These are phyloP conservation scores for Okamejei kenojei DNA, from an alignment of 2,797 vertebrate genomes.

Conservation along the genomic window DNA sequence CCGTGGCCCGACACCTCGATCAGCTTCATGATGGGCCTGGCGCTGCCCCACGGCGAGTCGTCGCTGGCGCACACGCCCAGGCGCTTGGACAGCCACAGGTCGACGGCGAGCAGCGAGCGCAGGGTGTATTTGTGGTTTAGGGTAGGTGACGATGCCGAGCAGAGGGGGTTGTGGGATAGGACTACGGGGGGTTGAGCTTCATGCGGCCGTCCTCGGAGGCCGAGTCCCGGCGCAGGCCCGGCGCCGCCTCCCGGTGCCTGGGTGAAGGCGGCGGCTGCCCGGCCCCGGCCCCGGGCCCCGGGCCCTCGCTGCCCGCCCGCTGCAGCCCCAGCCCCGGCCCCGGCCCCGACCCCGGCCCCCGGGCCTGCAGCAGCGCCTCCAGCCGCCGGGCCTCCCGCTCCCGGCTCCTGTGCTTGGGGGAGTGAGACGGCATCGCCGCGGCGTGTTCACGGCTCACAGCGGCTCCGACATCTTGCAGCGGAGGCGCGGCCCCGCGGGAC, in stretches of 20 bases:
- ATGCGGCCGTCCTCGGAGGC: slow-evolving; percentile 75
- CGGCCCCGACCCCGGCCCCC: slow-evolving; percentile 49
- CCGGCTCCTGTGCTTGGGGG: slow-evolving; percentile 39
- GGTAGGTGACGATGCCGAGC: slow-evolving; percentile 72
- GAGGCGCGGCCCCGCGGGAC: too few species aligned
- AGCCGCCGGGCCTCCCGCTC: slow-evolving; percentile 38
- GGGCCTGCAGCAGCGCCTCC: slow-evolving; percentile 47
- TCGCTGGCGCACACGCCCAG: slow-evolving; percentile 86
- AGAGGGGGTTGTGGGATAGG: too few species aligned
- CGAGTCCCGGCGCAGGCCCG: slow-evolving; percentile 40
- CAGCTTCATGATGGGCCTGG: slow-evolving; percentile 83
- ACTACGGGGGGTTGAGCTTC: slow-evolving; percentile 82
- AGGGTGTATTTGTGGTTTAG: too few species aligned
- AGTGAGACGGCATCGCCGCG: slow-evolving; percentile 3
- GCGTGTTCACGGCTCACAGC: neutral
- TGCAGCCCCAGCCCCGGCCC: slow-evolving; percentile 52
- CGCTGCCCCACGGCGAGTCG: slow-evolving; percentile 81
- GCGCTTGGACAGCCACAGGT: slow-evolving; percentile 89
- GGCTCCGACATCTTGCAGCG: too few species aligned
- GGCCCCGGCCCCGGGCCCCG: too few species aligned
- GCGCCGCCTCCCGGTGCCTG: slow-evolving; percentile 67
- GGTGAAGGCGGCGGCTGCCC: slow-evolving; percentile 61
- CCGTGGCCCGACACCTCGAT: slow-evolving; percentile 91
- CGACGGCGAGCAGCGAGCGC: slow-evolving; percentile 81
- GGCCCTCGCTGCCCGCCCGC: slow-evolving; percentile 55